Conservation (phyloP, 2,797 vertebrate species). For the Chelonia mydas region DNA sequence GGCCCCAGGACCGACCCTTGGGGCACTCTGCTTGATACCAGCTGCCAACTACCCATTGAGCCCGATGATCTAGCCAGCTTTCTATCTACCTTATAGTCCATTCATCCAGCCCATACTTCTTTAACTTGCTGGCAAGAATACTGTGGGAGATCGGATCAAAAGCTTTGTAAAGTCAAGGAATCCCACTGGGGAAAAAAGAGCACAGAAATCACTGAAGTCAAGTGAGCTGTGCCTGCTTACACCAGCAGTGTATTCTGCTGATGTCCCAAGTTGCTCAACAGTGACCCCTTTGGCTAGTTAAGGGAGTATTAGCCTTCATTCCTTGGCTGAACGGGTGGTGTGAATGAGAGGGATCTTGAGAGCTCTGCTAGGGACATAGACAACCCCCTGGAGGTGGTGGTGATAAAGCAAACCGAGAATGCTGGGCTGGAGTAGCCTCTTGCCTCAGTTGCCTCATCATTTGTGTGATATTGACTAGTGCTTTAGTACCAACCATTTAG, state of each 20-base stretch:
- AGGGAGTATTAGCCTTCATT: neutral
- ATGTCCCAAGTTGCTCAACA: neutral
- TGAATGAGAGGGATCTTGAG: neutral
- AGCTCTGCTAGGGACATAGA: neutral
- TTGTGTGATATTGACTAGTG: neutral
- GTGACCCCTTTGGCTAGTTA: neutral
- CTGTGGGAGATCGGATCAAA: no score
- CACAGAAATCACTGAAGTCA: no score
- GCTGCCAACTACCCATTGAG: no score
- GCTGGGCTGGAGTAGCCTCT: neutral
- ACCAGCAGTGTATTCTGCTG: neutral
- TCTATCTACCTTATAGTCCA: no score
- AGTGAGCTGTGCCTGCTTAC: neutral
- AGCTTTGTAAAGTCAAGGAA: no score
- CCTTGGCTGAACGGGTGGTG: neutral
- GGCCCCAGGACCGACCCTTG: no score
- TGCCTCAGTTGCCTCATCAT: slow-evolving; percentile 37
- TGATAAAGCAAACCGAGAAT: neutral
- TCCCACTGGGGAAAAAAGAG: neutral
- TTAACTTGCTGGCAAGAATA: no score
- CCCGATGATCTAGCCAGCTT: no score
- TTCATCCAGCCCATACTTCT: no score
- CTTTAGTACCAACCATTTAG: neutral
- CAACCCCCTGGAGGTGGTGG: neutral
- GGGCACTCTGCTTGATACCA: no score